Conservation (phyloP, 2,113 vertebrate genomes). For the Bettongia penicillata region DNA sequence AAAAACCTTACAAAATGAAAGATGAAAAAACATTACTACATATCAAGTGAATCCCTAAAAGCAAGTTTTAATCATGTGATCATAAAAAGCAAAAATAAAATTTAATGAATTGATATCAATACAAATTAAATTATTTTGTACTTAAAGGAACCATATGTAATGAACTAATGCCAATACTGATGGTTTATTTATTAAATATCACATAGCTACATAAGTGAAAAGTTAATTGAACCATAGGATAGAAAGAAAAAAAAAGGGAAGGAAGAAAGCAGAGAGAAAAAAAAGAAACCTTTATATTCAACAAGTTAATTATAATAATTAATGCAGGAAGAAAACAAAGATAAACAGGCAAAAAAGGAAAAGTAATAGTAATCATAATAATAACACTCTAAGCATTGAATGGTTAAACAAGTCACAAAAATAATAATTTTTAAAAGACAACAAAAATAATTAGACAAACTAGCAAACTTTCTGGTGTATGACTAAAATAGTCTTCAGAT, state of each 20-base stretch:
- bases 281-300: not conserved
- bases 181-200: not conserved
- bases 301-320: too few relatives aligned
- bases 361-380: too few relatives aligned
- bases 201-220: not conserved
- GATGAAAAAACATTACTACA: not conserved
- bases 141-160: not conserved
- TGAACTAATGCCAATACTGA: not conserved
- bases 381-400: too few relatives aligned
- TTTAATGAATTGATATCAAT: not conserved
- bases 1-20: not conserved
- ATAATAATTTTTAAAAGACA: too few relatives aligned
- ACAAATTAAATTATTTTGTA: not conserved
- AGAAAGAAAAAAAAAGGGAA: not conserved
- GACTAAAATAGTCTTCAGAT: too few relatives aligned
- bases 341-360: too few relatives aligned
- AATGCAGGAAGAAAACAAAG: too few relatives aligned
- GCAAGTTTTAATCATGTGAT: not conserved
- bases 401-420: too few relatives aligned
- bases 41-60: not conserved
- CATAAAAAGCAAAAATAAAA: not conserved
- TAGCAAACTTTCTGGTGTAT: too few relatives aligned
- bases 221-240: not conserved
- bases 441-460: too few relatives aligned
- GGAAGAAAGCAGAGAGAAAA: not conserved